Conservation (phyloP, 2,113 vertebrate genomes). For the Mellivora capensis region DNA sequence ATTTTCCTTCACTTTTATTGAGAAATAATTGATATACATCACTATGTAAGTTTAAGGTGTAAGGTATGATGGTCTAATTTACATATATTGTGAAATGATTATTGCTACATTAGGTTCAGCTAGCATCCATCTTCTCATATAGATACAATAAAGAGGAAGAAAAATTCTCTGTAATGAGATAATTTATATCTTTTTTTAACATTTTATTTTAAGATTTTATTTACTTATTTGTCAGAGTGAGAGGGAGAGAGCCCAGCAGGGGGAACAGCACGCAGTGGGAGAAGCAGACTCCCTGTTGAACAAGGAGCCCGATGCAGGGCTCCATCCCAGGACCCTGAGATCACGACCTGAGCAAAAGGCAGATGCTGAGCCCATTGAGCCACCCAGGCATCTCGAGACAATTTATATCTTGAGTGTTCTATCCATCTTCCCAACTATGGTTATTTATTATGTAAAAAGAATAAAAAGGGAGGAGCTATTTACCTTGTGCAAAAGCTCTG, state of each 20-base stretch:
- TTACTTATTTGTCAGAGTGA: too few species aligned
- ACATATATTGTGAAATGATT: background rate
- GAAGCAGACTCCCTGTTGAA: too few species aligned
- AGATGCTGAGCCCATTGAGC: too few species aligned
- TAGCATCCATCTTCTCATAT: background rate
- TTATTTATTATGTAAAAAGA: background rate
- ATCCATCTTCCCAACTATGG: background rate
- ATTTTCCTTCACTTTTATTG: background rate
- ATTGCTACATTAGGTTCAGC: background rate
- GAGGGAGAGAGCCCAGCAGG: too few species aligned
- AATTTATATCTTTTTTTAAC: background rate
- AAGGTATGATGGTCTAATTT: background rate
- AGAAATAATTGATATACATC: background rate
- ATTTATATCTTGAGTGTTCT: background rate
- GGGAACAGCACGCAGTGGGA: too few species aligned
- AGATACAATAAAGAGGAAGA: background rate
- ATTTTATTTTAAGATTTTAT: too few species aligned
- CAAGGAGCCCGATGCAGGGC: too few species aligned
- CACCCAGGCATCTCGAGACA: too few species aligned
- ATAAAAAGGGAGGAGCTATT: rapidly evolving
- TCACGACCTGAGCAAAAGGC: too few species aligned
- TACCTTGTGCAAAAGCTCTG: background rate
- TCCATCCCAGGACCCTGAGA: too few species aligned
- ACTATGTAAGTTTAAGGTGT: background rate
- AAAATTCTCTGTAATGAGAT: background rate